Base-by-base conservation (phyloP, 2,113 vertebrate species). In the Bostrychus sinensis region DNA sequence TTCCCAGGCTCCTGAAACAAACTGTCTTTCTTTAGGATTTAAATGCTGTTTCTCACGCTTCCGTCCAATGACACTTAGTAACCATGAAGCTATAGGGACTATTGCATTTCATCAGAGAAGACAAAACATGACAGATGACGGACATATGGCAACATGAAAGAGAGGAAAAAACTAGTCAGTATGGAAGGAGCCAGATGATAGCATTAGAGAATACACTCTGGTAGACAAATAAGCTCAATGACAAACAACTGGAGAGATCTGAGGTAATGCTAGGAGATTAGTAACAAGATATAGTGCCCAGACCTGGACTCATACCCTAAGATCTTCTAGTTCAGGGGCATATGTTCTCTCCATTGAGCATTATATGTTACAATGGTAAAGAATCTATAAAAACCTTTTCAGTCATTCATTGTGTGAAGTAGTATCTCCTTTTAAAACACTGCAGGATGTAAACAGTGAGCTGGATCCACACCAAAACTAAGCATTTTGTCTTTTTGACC, bases 1-100 rank as follows among this genome's bases (percentile, higher is more conserved):
- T 90, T 91, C 89, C 87, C 89, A 91, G 84, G 85, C 63, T 60
- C 70, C 67, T 38, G 34, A 80, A 72, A 87, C 85, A 78, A 88
- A 87, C 41, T 17, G 60, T 72, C 51, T 66, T 51, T 51, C 48
- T 51, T 51, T 28, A 30, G 63, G 23, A 77, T 85, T 84, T 66
- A 80, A 83, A 79, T 58, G 42, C 51, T 43, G 34, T 26, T 41
- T 70, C 50, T 53, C 54, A 62, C 32, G 25, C 48, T 30, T 51
- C 48, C n/a, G 8, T 51, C 25, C 48, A 51, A 26, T 28, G 48
- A 51, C 48, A 51, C 7, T 1, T 16, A 17, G 48, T 17, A 17
- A 51, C 48, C 16, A 6, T 30, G 25, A 51, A 51, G 25, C 25
- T 14, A n/a, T 16, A 51, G 34, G 14, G 37, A 43, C 37, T 41